Base-by-base conservation (phyloP, 2,888 invertebrate genomes). In the Theristus sp. region DNA sequence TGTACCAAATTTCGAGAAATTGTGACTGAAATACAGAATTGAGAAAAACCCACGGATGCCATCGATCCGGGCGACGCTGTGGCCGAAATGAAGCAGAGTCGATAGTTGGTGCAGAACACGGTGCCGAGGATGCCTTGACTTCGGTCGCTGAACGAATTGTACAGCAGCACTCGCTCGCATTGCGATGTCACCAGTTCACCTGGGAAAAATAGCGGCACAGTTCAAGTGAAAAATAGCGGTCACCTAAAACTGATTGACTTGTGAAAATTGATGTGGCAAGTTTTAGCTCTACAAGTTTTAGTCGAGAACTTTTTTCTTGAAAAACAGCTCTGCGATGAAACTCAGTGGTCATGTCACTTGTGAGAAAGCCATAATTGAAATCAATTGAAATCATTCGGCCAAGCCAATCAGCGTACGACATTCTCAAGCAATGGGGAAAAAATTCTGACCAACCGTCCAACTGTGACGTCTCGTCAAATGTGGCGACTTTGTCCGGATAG, bases 31-130 rank as follows among this genome's bases (percentile, higher is more conserved):
- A 13, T 17, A 13, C 17, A 38, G 17, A 17, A 38, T 38, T 38
- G 17, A 38, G 38, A 38, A 38, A 6, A 38, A 13, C 10, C 17
- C 10, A 38, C 38, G 6, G 38, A 38, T 38, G n/a, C n/a, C 38
- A 38, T 38, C 17, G 38, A 38, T 38, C 17, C 17, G 17, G 38
- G 38, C 38, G 38, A 17, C 38, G 38, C 17, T 13, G 6, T 17
- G 17, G 38, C 38, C 38, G 38, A 17, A 13, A 38, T 38, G 53
- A 68, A 67, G 55, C 64, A 61, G 31, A 94, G 79, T 76, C 89
- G 87, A 75, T 89, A 91, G 79, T 90, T 93, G 62, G 93, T 93
- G 63, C 91, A 84, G 72, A 85, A 85, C 62, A 94, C 78, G 30
- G 84, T 81, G 0, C 93, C 94, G 63, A 84, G 83, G 62, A 84